Base-by-base conservation (phyloP, 2,797 vertebrate genomes). In the Alosa sapidissima region DNA sequence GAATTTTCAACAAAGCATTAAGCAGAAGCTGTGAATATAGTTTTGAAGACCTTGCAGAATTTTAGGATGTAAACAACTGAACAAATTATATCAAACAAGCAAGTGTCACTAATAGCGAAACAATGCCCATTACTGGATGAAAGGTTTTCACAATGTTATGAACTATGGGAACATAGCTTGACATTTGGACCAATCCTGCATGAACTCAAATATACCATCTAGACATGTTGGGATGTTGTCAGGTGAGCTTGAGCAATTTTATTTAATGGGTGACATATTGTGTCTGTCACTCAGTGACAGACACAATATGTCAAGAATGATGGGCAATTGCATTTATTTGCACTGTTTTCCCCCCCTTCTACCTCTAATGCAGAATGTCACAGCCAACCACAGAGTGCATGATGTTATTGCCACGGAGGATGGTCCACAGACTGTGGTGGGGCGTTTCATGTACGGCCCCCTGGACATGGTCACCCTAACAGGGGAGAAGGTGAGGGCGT, bases 381-480 rank as follows among this genome's bases (percentile, higher is more conserved):
- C 96, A 0, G 96, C 96, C 78, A 97, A 97, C 89, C 96, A 97
- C 91, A 93, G 96, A 90, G 96, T 97, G 88, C 97, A 94, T 0
- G 96, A 97, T 11, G 93, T 95, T 1, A 93, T 97, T 0, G 95
- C 94, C 84, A 96, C 95, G 0, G 96, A 97, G 84, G 96, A 96
- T 0, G 96, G 96, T 1, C 95, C 93, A 0, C 96, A 97, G 92
- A 92, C 94, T 6, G 91, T 97, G 78, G 94, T 92, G 0, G 96
- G 96, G 83, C 93, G 96, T 84, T 97, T 97, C 89, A 97, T 97
- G 96, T 97, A 97, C 0, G 96, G 96, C 8, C 96, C 96, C 0
- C 88, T 97, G 81, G 96, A 97, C 88, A 97, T 97, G 96, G 96
- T 97, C 89, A 97, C 96, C 0, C 94, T 97, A 72, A 96, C 96